A percentile compares a stretch with the other conserved stretches of the same genome.
Evolutionary conservation across 2,797 vertebrate genomes (phyloP).

Genomic region (Crenuchus spilurus): DNA sequence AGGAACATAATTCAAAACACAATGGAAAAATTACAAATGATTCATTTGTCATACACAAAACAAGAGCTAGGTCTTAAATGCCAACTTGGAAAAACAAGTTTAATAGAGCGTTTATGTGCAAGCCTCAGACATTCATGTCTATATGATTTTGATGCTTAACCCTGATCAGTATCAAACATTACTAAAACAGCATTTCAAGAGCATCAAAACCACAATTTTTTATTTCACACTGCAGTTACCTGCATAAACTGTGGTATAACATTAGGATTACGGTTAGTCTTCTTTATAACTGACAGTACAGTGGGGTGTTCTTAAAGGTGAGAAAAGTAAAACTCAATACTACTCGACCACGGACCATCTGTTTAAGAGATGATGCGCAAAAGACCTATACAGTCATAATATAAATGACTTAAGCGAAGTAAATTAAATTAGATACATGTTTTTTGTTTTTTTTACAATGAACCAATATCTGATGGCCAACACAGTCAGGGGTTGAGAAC

Average conservation of each 20-base stretch:
- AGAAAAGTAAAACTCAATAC: conserved; percentile 21
- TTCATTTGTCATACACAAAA: conserved; percentile 43
- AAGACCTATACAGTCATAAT: conserved; percentile 8
- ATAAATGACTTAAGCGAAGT: conserved; percentile 8
- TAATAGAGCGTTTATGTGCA: conserved; percentile 54
- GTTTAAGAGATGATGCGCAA: not conserved
- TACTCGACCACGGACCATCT: conserved; percentile 7
- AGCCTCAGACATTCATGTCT: conserved; percentile 53
- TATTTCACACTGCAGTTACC: conserved; percentile 39
- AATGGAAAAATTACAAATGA: conserved; percentile 54
- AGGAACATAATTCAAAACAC: conserved; percentile 48
- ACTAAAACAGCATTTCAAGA: conserved; percentile 37
- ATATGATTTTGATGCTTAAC: conserved; percentile 44
- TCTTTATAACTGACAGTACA: not conserved
- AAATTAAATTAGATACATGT: conserved; percentile 15
- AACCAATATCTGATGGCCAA: conserved; percentile 7
- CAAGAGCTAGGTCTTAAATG: conserved; percentile 40
- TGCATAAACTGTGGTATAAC: conserved; percentile 33
- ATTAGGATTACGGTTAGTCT: conserved; percentile 6
- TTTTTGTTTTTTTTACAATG: conserved; percentile 10
- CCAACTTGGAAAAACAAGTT: conserved; percentile 51
- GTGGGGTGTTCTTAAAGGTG: not conserved
- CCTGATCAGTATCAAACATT: conserved; percentile 51
- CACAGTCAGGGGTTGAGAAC: conserved; percentile 3
- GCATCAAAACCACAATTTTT: conserved; percentile 29